These are phyloP conservation scores for Yponomeuta sedellus DNA, from an alignment of 2,888 invertebrate species.

Conservation along the genomic window DNA sequence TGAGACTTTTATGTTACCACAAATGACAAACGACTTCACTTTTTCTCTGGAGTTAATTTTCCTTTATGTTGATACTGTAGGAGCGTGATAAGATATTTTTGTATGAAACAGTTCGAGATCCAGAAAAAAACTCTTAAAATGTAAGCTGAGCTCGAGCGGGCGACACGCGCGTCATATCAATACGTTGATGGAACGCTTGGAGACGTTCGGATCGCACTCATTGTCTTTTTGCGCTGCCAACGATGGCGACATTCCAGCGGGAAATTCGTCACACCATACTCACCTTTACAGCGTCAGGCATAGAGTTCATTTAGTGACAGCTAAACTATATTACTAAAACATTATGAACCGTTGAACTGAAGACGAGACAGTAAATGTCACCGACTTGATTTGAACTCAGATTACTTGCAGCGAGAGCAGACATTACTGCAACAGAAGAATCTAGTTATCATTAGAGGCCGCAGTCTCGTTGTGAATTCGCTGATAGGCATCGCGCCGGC, in stretches of 20 bases:
- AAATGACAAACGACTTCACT: not conserved
- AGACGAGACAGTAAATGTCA: not conserved
- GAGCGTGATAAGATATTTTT: not conserved
- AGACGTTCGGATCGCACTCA: conserved; percentile 66
- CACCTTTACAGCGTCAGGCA: not conserved
- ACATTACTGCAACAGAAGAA: not conserved
- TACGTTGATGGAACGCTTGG: conserved; percentile 66
- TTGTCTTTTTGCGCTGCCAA: conserved; percentile 69
- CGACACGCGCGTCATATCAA: conserved; percentile 51
- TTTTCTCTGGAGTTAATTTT: not conserved
- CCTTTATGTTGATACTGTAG: not conserved
- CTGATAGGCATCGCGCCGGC: not conserved
- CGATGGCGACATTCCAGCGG: conserved; percentile 63
- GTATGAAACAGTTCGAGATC: not conserved
- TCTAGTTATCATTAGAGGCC: not conserved
- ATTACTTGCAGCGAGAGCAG: not conserved
- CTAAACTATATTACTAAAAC: not conserved
- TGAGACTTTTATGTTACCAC: conserved; percentile 4
- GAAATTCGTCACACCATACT: conserved; percentile 22
- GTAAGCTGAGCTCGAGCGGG: not conserved
- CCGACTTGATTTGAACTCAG: not conserved
- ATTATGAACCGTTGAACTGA: not conserved
- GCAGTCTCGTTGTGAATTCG: not conserved
- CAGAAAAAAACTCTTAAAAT: conserved; percentile 28
- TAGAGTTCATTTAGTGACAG: not conserved